Evolutionary conservation across 2,888 invertebrate species (phyloP), one percentile per base, ranked within the genome.

Genomic region (Chirona hameri): DNA sequence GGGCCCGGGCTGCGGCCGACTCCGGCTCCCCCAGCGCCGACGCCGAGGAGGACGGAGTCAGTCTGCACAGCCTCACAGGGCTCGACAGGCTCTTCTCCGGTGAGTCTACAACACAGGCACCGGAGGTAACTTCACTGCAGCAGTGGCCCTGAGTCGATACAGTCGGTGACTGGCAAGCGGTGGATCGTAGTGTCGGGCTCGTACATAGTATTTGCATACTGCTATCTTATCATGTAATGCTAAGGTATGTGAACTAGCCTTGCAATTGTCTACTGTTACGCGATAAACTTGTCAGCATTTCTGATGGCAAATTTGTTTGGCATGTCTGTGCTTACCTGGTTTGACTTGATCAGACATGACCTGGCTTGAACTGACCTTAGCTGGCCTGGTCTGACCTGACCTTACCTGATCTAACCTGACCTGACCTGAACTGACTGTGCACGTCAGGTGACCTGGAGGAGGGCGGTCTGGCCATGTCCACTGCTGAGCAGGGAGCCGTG

Each of bases 41-140:
- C 14, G 29, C 69, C 12, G 52, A 52, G n/a, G 65, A 65, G n/a
- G 55, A 80, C 52, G 21, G 2, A 3, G 15, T n/a, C 80, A 80
- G 80, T 18, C 52, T 80, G 48, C 80, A 80, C 52, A 80, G 80
- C 52, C 52, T 80, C n/a, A 55, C 52, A 52, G 80, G 80, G 9
- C 18, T 80, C 52, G 52, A 55, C 4, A n/a, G 80, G 29, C 80
- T 80, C 27, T 80, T 80, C 76, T 76, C 46, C 18, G 80, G 80
- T 29, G 52, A 29, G 52, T 24, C 39, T 69, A 27, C 39, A 39
- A 7, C 39, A 39, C 39, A 39, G 39, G 39, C 39, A 5, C 39
- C 7, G 39, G 39, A 39, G 39, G 39, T 39, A 39, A 7, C 39
- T 39, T 39, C 39, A 39, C 39, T 7, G 39, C 39, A 5, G 39